These are phyloP conservation scores for Alosa alosa DNA, from an alignment of 2,113 vertebrate species.

Conservation along the genomic window DNA sequence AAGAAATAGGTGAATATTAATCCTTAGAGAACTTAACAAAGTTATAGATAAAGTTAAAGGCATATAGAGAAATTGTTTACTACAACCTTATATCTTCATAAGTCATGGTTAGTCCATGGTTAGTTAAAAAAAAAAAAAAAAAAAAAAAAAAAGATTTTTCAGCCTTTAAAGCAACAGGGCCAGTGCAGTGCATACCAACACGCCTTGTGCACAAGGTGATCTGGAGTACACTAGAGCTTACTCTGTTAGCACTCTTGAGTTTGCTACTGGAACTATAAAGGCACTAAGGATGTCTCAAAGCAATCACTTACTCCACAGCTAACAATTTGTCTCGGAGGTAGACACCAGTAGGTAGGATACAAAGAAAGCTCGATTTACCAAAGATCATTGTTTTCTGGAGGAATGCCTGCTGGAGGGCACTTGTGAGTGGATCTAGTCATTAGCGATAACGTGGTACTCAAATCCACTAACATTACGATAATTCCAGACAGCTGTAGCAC, in stretches of 20 bases:
- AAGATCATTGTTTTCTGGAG: not conserved
- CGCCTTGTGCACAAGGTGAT: not conserved
- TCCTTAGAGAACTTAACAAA: slow-evolving; percentile 22
- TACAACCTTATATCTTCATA: not conserved
- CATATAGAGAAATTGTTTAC: not conserved
- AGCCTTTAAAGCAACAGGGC: not conserved
- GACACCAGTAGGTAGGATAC: not conserved
- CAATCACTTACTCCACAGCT: not conserved
- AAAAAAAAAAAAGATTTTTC: too few species aligned
- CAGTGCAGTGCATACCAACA: not conserved
- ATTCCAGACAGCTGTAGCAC: too few species aligned
- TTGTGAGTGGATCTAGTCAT: not conserved
- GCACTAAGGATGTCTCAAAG: not conserved
- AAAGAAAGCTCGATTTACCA: not conserved
- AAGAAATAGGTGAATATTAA: not conserved
- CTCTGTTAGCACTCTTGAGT: not conserved
- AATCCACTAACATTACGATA: not conserved
- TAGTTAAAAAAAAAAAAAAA: not conserved
- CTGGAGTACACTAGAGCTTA: not conserved
- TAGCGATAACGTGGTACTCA: not conserved
- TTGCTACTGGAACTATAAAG: not conserved
- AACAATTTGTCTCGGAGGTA: not conserved
- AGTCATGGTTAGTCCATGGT: not conserved
- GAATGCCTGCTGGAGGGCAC: not conserved
- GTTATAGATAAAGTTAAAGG: slow-evolving; percentile 51